A percentile compares a stretch with the other conserved stretches of the same genome.
Conservation (phyloP, 2,888 invertebrate genomes). For the Steromphala cineraria region DNA sequence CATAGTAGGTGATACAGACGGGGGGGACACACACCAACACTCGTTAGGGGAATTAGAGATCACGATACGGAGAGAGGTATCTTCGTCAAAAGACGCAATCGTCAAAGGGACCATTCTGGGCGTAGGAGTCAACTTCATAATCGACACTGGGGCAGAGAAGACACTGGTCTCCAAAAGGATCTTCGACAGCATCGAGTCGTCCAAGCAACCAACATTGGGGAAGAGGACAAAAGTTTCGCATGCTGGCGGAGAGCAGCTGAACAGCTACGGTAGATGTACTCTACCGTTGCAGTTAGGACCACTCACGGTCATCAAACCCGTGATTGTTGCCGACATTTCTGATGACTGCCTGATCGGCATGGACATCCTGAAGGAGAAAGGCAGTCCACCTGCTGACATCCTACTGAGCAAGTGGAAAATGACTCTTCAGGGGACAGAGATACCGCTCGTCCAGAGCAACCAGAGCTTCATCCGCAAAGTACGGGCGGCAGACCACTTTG, state of each 20-base stretch:
- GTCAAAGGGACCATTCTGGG: slow-evolving; percentile 20
- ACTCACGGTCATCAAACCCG: neutral
- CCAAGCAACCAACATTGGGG: neutral
- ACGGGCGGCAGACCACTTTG: too few species aligned
- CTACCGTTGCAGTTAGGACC: slow-evolving; percentile 19
- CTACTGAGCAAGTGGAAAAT: slow-evolving; percentile 21
- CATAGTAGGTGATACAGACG: slow-evolving; percentile 2
- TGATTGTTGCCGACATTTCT: slow-evolving; percentile 35
- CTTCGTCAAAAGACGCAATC: neutral
- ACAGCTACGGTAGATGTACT: slow-evolving; percentile 23
- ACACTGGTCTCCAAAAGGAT: slow-evolving; percentile 17
- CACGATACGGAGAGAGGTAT: neutral
- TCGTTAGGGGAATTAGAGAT: too few species aligned
- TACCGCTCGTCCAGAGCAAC: slow-evolving; percentile 22
- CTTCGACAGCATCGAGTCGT: slow-evolving; percentile 14
- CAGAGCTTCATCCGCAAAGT: neutral
- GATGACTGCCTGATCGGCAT: slow-evolving; percentile 36
- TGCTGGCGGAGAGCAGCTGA: slow-evolving; percentile 16
- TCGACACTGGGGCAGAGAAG: slow-evolving; percentile 14
- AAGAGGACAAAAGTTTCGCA: neutral
- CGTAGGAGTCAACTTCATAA: slow-evolving; percentile 7
- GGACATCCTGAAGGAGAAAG: slow-evolving; percentile 26
- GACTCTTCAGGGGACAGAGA: slow-evolving; percentile 18
- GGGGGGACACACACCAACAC: neutral
- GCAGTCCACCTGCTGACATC: slow-evolving; percentile 31